Evolutionary conservation across 35 echinoderm and acorn worm species (phyloP), one percentile per base, ranked within the genome.

Genomic region (Apostichopus parvimensis): DNA sequence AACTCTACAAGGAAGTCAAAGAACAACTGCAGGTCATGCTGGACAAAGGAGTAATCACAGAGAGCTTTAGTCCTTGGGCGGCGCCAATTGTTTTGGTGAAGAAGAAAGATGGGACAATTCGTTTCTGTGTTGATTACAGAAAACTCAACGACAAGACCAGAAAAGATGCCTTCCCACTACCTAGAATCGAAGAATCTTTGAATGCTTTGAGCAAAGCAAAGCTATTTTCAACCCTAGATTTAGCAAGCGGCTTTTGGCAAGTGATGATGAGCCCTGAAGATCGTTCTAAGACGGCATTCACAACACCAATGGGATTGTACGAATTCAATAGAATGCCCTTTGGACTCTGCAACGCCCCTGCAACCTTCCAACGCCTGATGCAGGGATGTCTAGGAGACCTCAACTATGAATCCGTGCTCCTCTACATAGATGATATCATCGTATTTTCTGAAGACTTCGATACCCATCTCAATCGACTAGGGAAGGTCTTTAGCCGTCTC

Each of bases 401-500:
- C 71, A 87, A 77, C 12, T 93, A 87, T 56, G 25, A 45, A 14
- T 45, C 84, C 8, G 23, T 76, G 1, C 75, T 95, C 28, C 24
- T 93, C 28, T 91, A 93, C 45, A 68, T 91, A 57, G 94, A 95
- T 87, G 94, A 95, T 62, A 93, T 93, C 53, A 88, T 93, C 20
- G 92, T 92, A 8, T 92, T 92, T 58, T 92, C 91, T n/a, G 25
- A 73, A 53, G 79, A 81, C 57, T 92, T 92, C 65, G 77, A 83
- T 5, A 23, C 77, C 13, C 77, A 83, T 24, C 52, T 92, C 6
- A 17, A 57, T 24, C 11, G 79, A 11, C 56, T 92, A 10, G 77
- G 70, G 15, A 28, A 56, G 7, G 90, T 92, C 25, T 83, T 92
- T 1, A 18, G 9, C 8, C 76, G 90, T 8, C 62, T 92, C 9